These are phyloP conservation scores for Melieria crassipennis DNA, from an alignment of 2,888 invertebrate species.

Conservation along the genomic window DNA sequence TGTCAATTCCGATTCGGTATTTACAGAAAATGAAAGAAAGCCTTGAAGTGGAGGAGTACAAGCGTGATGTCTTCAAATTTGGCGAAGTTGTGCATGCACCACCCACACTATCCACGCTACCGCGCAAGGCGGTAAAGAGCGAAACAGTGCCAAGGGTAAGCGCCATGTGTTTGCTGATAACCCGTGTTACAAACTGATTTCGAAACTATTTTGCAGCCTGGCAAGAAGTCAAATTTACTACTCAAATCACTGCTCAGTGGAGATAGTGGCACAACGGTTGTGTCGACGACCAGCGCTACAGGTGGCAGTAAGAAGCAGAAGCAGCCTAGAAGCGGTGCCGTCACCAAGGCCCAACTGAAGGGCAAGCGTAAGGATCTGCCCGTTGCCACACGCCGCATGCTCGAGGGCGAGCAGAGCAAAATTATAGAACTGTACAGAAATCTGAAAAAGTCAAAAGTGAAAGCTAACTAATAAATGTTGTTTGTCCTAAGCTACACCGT, in stretches of 20 bases:
- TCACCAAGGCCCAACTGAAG: constrained; percentile 63
- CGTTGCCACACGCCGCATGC: constrained; percentile 68
- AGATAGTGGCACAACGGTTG: neutral
- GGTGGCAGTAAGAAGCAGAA: neutral
- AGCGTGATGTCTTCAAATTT: constrained; percentile 75
- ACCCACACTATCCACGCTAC: constrained; percentile 70
- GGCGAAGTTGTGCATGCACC: constrained; percentile 81
- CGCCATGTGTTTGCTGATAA: neutral
- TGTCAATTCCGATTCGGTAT: neutral
- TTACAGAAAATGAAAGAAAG: constrained; percentile 52
- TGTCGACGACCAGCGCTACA: neutral
- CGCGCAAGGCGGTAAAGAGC: constrained; percentile 66
- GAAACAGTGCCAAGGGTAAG: constrained; percentile 66
- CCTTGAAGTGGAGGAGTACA: constrained; percentile 66
- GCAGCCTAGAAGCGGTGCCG: constrained; percentile 17
- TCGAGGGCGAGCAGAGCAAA: constrained; percentile 71
- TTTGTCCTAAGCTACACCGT: constrained; percentile 6
- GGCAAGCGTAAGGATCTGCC: constrained; percentile 74
- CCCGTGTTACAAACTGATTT: too few relatives aligned
- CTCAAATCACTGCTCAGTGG: constrained; percentile 68
- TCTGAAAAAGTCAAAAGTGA: constrained; percentile 65
- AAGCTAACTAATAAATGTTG: constrained; percentile 12
- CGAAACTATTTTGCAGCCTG: constrained; percentile 68
- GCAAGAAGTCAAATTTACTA: constrained; percentile 71
- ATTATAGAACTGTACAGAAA: constrained; percentile 71